These are phyloP conservation scores for Leptinotarsa lineolata DNA, from an alignment of 1,140 invertebrate genomes.

Conservation along the genomic window DNA sequence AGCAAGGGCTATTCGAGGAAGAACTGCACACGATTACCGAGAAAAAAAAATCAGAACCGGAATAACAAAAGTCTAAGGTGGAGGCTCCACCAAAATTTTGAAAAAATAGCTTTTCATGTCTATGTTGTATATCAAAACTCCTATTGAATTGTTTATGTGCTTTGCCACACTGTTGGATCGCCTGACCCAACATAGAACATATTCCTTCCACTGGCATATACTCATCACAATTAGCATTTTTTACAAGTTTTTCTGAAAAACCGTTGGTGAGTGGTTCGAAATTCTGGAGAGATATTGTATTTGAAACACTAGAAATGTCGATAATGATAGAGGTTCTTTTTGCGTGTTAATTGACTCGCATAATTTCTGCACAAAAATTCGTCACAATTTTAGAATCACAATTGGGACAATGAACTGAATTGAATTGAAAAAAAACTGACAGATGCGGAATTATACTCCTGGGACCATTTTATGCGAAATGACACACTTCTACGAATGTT, in stretches of 20 bases:
- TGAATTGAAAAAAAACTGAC: too few relatives aligned
- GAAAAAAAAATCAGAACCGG: conserved; percentile 31
- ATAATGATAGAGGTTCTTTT: too few relatives aligned
- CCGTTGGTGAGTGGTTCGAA: background rate
- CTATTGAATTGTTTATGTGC: background rate
- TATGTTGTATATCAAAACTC: conserved; percentile 9
- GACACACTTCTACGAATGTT: too few relatives aligned
- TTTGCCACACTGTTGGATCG: background rate
- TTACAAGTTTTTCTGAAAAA: conserved; percentile 2
- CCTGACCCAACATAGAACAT: background rate
- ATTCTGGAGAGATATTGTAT: background rate
- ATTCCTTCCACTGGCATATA: background rate
- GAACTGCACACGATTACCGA: conserved; percentile 54
- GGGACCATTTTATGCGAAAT: too few relatives aligned
- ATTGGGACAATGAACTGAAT: too few relatives aligned
- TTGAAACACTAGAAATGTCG: background rate
- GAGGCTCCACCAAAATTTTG: conserved; percentile 19
- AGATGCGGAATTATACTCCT: too few relatives aligned
- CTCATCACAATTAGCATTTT: background rate
- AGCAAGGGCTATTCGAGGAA: conserved; percentile 57
- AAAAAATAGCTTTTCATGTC: background rate
- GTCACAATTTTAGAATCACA: too few relatives aligned
- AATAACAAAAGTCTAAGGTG: conserved; percentile 21
- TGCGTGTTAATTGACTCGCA: too few relatives aligned
- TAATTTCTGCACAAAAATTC: too few relatives aligned